Evolutionary conservation across 1,140 invertebrate species (phyloP), one percentile per base, ranked within the genome.

Genomic region (Lucilia sericata): DNA sequence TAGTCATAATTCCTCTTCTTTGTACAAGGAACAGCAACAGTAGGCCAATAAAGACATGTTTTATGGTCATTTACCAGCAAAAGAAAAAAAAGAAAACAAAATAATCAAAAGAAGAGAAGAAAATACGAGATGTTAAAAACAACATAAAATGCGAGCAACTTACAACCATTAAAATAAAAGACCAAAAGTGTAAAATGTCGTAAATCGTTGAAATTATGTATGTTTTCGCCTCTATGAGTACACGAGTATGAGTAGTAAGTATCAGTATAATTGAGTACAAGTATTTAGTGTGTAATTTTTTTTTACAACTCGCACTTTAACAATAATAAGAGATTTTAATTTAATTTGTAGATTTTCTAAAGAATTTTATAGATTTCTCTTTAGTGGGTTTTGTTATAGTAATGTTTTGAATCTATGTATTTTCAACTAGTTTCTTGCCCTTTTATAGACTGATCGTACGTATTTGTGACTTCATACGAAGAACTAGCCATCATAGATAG

Each of bases 21-120:
- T 8, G 42, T 10, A 42, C 42, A 5, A 42, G 10, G 17, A 55
- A 55, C 51, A 17, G 12, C 19, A 70, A 19, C 65, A 70, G 65
- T 25, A 70, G 65, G 65, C 65, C 65, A 70, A 70, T 70, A 70
- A 70, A 70, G 65, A 70, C 65, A 70, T 70, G 19, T 70, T 70
- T 70, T 70, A 70, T 70, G 65, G n/a, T 5, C 65, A 70, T 21
- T 70, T 21, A 70, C 65, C 19, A 70, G 19, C 65, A 9, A 25
- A 1, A 70, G 25, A 70, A 25, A 17, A 70, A 10, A 2, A 9
- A 70, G 9, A 70, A 21, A 70, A 5, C 5, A 60, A 30, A 30
- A 30, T 3, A 2, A 30, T 1, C 25, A 30, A 3, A 17, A 60
- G 13, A 60, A 60, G 14, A 42, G 42, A 3, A 7, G 42, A 42